Percentiles rank a stretch among this genome's conserved stretches.
Conservation (phyloP, 2,888 invertebrate species). For the Caenorhabditis sp. region DNA sequence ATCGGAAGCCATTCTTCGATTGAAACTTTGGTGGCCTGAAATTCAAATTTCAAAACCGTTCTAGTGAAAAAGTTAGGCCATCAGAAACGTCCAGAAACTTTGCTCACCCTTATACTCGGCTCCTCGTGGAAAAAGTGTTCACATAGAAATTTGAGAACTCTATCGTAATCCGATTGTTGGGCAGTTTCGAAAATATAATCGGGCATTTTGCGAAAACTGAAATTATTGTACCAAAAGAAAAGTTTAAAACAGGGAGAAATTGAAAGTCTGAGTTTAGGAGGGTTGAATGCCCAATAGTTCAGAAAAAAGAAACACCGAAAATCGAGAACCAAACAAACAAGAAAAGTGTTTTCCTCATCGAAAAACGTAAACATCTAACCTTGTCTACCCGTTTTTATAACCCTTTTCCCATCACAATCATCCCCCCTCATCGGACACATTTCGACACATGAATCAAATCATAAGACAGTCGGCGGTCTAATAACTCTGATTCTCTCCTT, state of each 20-base stretch:
- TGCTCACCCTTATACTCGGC: slow-evolving; percentile 41
- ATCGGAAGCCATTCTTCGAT: slow-evolving; percentile 25
- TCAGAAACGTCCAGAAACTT: neutral
- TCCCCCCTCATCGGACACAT: too few species aligned
- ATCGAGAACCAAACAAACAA: too few species aligned
- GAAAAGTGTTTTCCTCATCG: too few species aligned
- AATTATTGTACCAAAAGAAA: neutral
- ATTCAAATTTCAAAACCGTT: neutral
- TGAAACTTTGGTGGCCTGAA: slow-evolving; percentile 33
- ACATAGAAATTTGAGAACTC: slow-evolving; percentile 31
- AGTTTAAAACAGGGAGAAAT: neutral
- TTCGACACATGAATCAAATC: too few species aligned
- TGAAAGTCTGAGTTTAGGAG: too few species aligned
- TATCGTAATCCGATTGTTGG: slow-evolving; percentile 16
- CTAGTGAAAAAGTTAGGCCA: neutral
- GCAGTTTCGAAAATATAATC: slow-evolving; percentile 37
- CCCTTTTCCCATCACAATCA: too few species aligned
- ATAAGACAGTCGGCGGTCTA: too few species aligned
- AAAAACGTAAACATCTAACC: too few species aligned
- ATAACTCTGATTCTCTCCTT: too few species aligned
- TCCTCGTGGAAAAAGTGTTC: slow-evolving; percentile 42
- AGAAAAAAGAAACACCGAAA: too few species aligned
- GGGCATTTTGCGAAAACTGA: neutral
- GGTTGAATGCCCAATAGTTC: too few species aligned
- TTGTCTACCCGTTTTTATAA: too few species aligned